phyloP scores from a whole-genome alignment of 2,797 vertebrate species.

The Oryzias dopingdopingensis region DNA sequence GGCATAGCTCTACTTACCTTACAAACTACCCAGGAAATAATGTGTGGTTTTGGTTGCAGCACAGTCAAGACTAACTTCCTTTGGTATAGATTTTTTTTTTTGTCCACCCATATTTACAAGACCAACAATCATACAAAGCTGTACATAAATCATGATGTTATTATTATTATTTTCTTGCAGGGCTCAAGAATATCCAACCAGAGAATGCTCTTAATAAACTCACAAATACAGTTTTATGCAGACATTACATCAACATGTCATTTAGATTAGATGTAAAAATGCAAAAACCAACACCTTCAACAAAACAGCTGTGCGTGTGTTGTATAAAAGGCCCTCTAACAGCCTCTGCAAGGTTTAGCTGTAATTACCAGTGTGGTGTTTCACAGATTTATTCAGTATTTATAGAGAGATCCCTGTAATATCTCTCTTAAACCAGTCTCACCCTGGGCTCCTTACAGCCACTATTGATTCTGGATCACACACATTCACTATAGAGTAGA shows the following conservation, averaged over 20 bases:
- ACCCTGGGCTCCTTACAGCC: constrained; percentile 39
- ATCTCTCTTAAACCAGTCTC: constrained; percentile 50
- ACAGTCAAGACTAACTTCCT: no score
- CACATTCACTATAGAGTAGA: constrained; percentile 33
- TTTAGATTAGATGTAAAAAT: no score
- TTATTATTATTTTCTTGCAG: not conserved
- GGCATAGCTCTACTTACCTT: no score
- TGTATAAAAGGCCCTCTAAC: constrained; percentile 1
- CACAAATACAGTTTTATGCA: constrained; percentile 16
- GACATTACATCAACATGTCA: constrained; percentile 2
- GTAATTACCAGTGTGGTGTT: constrained; percentile 56
- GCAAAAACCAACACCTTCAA: not conserved
- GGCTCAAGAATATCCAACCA: constrained; percentile 1
- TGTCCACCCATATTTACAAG: no score
- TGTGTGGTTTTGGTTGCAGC: no score
- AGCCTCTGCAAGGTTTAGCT: constrained; percentile 43
- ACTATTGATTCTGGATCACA: constrained; percentile 54
- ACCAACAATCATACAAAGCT: no score
- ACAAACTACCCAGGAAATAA: no score
- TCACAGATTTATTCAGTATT: constrained; percentile 61
- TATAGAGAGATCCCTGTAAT: constrained; percentile 52
- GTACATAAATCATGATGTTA: no score
- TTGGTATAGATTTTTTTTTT: no score
- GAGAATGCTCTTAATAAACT: constrained; percentile 7
- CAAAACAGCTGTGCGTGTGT: not conserved